These are phyloP conservation scores for Mimas tiliae DNA, from an alignment of 2,888 invertebrate genomes.

Conservation along the genomic window DNA sequence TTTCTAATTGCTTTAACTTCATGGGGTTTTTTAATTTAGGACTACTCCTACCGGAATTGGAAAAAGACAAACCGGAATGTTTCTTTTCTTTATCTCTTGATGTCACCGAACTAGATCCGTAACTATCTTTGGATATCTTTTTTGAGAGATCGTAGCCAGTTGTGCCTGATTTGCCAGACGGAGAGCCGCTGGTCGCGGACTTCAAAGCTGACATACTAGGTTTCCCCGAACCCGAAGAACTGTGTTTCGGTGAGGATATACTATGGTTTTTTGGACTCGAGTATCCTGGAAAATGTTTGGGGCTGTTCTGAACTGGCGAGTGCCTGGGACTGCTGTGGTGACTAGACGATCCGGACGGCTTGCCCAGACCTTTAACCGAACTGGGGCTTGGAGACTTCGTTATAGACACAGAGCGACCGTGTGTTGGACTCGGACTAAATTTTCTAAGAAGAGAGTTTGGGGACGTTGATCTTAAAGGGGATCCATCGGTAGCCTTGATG, in stretches of 20 bases:
- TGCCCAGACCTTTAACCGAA: conserved; percentile 69
- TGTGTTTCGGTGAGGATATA: conserved; percentile 92
- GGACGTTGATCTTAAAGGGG: conserved; percentile 87
- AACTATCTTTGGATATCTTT: conserved; percentile 82
- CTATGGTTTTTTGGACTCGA: conserved; percentile 92
- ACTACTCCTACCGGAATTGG: conserved; percentile 85
- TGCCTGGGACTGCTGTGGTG: conserved; percentile 89
- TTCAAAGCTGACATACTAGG: conserved; percentile 95
- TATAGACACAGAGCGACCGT: conserved; percentile 86
- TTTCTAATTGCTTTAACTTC: conserved; percentile 88
- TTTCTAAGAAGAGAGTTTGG: conserved; percentile 88
- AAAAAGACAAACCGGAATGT: conserved; percentile 79
- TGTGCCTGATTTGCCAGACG: conserved; percentile 85
- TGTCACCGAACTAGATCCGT: conserved; percentile 66
- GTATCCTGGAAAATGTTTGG: conserved; percentile 89
- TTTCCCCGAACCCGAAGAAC: conserved; percentile 90
- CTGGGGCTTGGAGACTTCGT: conserved; percentile 85
- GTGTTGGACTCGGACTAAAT: conserved; percentile 90
- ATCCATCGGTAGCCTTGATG: conserved; percentile 87
- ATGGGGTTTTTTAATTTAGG: conserved; percentile 88
- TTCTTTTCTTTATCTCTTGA: conserved; percentile 85
- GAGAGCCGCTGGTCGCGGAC: conserved; percentile 89
- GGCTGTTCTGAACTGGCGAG: conserved; percentile 90
- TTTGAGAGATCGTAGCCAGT: conserved; percentile 83
- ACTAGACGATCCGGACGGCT: conserved; percentile 79